Conservation (phyloP, 2,113 vertebrate species). For the Microcebus ravelobensis region DNA sequence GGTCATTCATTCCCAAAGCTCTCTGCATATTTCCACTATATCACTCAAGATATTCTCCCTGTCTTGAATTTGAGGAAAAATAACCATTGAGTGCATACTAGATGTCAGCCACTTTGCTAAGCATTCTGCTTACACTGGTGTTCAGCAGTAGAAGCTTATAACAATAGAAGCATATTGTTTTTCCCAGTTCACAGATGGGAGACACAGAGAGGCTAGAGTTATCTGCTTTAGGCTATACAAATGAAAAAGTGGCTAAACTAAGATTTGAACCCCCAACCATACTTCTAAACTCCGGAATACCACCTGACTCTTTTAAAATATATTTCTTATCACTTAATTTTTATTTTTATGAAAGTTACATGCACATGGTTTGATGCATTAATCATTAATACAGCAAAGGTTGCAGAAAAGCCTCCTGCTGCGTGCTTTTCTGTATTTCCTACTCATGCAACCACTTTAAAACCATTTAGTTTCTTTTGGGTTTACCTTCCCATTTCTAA, state of each 20-base stretch:
- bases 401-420: not conserved
- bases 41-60: not conserved
- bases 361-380: not conserved
- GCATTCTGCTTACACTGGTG: not conserved
- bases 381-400: not conserved
- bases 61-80: not conserved
- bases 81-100: not conserved
- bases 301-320: not conserved
- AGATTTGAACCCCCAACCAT: not conserved
- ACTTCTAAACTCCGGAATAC: not conserved
- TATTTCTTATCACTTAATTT: not conserved
- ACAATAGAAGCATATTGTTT: not conserved
- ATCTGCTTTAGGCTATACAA: not conserved
- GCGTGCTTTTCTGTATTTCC: not conserved
- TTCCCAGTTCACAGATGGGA: not conserved
- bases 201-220: not conserved
- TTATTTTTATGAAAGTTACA: not conserved
- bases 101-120: not conserved
- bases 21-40: not conserved
- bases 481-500: not conserved
- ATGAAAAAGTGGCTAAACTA: not conserved
- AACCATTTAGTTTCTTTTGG: not conserved
- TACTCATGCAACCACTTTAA: not conserved
- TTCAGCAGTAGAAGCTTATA: not conserved
- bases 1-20: not conserved